phyloP scores from a whole-genome alignment of 1,140 invertebrate species.

The Drosophila miranda region DNA sequence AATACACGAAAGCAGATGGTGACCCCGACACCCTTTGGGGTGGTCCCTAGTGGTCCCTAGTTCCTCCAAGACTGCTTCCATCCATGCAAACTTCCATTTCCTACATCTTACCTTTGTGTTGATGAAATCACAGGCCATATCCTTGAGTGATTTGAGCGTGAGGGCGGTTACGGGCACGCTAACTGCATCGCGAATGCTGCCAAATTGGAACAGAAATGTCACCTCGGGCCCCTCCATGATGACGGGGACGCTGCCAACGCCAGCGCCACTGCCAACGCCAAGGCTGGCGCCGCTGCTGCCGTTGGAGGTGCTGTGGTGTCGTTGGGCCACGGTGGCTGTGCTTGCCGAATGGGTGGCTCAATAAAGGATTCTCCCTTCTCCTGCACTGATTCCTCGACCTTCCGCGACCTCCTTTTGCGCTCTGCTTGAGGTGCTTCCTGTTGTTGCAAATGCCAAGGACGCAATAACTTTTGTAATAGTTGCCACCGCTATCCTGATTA shows the following conservation, averaged over 20 bases:
- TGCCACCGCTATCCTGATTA: conserved; percentile 42
- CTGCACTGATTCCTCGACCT: conserved; percentile 24
- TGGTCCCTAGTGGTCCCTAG: conserved; percentile 26
- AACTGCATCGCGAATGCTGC: conserved; percentile 93
- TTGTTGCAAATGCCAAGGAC: conserved; percentile 71
- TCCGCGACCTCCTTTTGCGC: conserved; percentile 3
- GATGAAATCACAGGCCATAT: conserved; percentile 96
- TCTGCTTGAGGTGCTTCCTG: conserved; percentile 16
- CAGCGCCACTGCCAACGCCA: conserved; percentile 38
- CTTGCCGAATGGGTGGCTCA: conserved; percentile 39
- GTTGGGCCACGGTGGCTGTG: conserved; percentile 65
- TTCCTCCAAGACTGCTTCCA: neutral
- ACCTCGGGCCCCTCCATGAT: conserved; percentile 89
- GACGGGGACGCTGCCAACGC: conserved; percentile 67
- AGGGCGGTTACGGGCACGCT: conserved; percentile 90
- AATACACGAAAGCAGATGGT: conserved; percentile 49
- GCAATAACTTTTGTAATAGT: conserved; percentile 53
- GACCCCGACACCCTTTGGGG: conserved; percentile 15
- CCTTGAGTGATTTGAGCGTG: conserved; percentile 95
- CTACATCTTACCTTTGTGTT: conserved; percentile 91
- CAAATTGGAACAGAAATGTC: conserved; percentile 97
- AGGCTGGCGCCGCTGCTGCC: conserved; percentile 39
- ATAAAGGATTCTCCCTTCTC: conserved; percentile 37
- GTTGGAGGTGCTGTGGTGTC: conserved; percentile 57
- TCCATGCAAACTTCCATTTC: too few species aligned